phyloP scores from a whole-genome alignment of 2,797 vertebrate genomes.

The Meda fulgida region DNA sequence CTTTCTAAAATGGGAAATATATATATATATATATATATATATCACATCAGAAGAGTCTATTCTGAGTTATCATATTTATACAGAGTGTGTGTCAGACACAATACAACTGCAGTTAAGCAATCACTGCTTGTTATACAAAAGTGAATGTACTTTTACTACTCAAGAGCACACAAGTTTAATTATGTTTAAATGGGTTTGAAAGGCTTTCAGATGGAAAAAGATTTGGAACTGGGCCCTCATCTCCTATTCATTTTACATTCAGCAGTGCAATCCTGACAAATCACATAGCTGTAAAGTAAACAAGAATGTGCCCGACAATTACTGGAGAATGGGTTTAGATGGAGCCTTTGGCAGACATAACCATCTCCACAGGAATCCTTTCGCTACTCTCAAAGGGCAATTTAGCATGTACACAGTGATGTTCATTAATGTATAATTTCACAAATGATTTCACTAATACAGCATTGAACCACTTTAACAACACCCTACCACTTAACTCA shows the following conservation, averaged over 20 bases:
- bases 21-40: neutral
- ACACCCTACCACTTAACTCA: neutral
- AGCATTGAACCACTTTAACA: neutral
- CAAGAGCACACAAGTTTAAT: neutral
- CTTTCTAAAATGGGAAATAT: neutral
- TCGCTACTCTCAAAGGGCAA: conserved; percentile 3
- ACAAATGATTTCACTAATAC: neutral
- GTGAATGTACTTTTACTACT: neutral
- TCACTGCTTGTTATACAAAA: neutral
- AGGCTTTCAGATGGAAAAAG: conserved; percentile 28
- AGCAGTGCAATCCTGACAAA: conserved; percentile 1
- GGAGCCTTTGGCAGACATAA: conserved; percentile 37
- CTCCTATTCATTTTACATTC: conserved; percentile 12
- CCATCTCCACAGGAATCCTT: neutral
- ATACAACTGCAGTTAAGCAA: neutral
- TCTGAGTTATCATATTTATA: neutral
- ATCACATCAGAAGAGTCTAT: neutral
- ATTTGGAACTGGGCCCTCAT: conserved; percentile 14
- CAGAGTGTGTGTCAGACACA: neutral
- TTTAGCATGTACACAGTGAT: neutral
- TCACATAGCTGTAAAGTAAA: conserved; percentile 12
- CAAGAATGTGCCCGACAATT: neutral
- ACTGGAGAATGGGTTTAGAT: conserved; percentile 20
- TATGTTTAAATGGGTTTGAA: neutral
- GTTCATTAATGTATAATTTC: neutral